Evolutionary conservation across 2,888 invertebrate genomes (phyloP).

Genomic region (Prosapia bicincta): DNA sequence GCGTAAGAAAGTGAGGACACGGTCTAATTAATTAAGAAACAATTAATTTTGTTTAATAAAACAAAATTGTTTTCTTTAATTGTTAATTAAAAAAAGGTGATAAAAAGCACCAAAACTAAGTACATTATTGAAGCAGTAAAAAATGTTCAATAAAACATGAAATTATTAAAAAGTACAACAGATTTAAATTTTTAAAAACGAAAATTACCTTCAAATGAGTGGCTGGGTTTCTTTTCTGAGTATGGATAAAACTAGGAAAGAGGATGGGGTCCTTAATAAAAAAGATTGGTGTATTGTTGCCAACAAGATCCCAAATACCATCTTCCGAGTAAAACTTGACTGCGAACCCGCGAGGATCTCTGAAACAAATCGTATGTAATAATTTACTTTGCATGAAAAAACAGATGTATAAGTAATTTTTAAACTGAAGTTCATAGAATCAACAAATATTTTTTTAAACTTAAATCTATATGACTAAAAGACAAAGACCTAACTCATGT

Average conservation of each 20-base stretch:
- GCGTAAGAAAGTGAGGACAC: too few species aligned
- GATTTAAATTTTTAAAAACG: too few species aligned
- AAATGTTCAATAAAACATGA: background rate
- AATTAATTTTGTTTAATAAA: too few species aligned
- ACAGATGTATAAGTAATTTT: too few species aligned
- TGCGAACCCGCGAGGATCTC: constrained; percentile 91
- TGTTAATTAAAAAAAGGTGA: too few species aligned
- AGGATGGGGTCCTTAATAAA: constrained; percentile 86
- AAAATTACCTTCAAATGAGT: constrained; percentile 51
- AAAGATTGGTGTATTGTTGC: constrained; percentile 91
- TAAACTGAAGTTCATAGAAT: too few species aligned
- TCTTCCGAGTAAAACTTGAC: constrained; percentile 92
- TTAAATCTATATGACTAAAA: too few species aligned
- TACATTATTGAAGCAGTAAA: background rate
- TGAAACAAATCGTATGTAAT: constrained; percentile 39
- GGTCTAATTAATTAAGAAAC: too few species aligned
- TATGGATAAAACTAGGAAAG: constrained; percentile 95
- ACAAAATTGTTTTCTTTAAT: too few species aligned
- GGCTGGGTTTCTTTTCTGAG: constrained; percentile 93
- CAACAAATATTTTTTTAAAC: too few species aligned
- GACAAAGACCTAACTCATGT: too few species aligned
- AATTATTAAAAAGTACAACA: too few species aligned
- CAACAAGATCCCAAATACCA: constrained; percentile 91
- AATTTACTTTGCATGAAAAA: background rate
- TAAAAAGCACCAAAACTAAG: background rate